phyloP scores from a whole-genome alignment of 1,140 invertebrate species.

The Camponotus pennsylvanicus region DNA sequence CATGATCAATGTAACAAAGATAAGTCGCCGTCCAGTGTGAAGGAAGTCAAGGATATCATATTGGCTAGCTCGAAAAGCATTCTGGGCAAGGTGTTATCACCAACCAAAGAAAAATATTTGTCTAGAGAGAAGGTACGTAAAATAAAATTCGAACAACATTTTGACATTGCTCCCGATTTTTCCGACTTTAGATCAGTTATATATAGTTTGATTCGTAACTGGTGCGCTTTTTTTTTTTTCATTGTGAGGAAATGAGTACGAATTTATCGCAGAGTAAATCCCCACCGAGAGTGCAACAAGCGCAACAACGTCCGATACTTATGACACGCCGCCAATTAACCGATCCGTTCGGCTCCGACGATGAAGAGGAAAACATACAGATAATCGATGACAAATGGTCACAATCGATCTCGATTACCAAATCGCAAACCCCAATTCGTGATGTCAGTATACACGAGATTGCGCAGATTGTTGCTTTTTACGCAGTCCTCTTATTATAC shows the following conservation, averaged over 20 bases:
- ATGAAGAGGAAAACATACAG: conserved; percentile 91
- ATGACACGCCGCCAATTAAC: conserved; percentile 95
- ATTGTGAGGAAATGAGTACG: conserved; percentile 37
- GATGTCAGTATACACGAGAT: conserved; percentile 82
- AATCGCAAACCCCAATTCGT: conserved; percentile 81
- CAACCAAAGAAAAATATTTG: conserved; percentile 89
- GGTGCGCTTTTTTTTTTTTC: conserved; percentile 5
- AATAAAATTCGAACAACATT: not conserved
- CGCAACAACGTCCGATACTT: conserved; percentile 87
- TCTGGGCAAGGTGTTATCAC: conserved; percentile 92
- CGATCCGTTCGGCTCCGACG: conserved; percentile 96
- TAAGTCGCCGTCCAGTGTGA: conserved; percentile 87
- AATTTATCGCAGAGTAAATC: conserved; percentile 84
- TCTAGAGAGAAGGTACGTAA: conserved; percentile 82
- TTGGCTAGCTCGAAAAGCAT: conserved; percentile 92
- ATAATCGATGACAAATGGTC: conserved; percentile 83
- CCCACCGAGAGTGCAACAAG: conserved; percentile 81
- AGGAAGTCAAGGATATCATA: conserved; percentile 92
- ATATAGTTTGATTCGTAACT: conserved; percentile 16
- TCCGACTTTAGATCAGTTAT: too few species aligned
- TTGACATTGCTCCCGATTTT: not conserved
- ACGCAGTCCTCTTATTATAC: conserved; percentile 49
- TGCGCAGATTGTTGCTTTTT: conserved; percentile 53
- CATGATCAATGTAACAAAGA: conserved; percentile 83
- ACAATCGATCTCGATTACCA: conserved; percentile 82